phyloP scores from a whole-genome alignment of 2,113 vertebrate species.

The Odobenus rosmarus region DNA sequence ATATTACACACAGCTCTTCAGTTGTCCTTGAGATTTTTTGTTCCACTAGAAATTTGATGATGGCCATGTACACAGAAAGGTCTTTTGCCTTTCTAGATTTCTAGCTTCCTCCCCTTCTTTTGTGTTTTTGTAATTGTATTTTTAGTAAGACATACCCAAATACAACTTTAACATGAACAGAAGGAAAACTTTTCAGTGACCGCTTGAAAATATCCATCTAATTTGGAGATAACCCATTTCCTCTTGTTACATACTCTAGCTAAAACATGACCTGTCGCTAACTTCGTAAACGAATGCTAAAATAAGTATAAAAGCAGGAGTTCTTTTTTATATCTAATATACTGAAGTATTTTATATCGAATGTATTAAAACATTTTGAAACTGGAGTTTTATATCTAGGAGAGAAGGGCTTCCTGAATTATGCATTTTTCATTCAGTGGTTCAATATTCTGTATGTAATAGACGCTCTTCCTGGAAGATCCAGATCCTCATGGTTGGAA shows the following conservation, averaged over 20 bases:
- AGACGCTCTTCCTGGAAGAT: not conserved
- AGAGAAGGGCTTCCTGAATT: not conserved
- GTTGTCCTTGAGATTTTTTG: not conserved
- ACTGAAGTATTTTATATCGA: not conserved
- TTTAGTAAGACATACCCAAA: not conserved
- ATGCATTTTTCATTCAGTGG: not conserved
- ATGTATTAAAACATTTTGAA: not conserved
- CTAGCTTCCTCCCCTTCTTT: not conserved
- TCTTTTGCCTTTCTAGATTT: not conserved
- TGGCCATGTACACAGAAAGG: not conserved
- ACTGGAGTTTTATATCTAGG: not conserved
- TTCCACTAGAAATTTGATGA: not conserved
- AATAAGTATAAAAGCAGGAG: not conserved
- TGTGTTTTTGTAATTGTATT: not conserved
- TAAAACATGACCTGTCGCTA: not conserved
- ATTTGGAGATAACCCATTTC: not conserved
- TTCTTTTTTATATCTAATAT: not conserved
- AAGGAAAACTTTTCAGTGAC: not conserved
- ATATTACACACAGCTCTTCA: not conserved
- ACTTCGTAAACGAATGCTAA: not conserved
- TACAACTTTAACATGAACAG: not conserved
- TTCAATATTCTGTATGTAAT: not conserved
- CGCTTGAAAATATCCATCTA: not conserved
- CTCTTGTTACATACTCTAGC: not conserved
- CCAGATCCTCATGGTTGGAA: not conserved